Evolutionary conservation across 2,797 vertebrate genomes (phyloP), one percentile per base, ranked within the genome.

Genomic region (Mus minutoides): DNA sequence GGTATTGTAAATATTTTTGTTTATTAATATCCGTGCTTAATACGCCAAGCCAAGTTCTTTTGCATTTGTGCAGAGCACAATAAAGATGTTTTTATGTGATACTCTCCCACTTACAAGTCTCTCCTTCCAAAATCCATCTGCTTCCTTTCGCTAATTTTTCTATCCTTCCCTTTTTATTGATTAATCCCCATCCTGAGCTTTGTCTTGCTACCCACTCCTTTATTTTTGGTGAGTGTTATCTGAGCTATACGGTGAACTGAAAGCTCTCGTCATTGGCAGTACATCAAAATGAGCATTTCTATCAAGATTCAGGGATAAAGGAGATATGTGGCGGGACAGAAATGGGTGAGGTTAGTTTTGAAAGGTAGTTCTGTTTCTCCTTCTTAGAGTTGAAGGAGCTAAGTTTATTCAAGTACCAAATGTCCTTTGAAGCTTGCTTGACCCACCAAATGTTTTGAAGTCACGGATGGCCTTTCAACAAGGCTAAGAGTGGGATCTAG

Each of bases 1-100:
- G 98, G 99, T 99, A 98, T 92, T 60, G 40, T 96, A 43, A 34
- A 86, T 92, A 90, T 89, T 73, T 58, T 34, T 11, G 77, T 76
- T 14, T 90, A 56, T 91, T 92, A 87, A 34, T 96, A 62, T 73
- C 40, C 89, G 13, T 69, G 77, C 56, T 43, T 95, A 92, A 91
- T 3, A 64, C 88, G 79, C 88, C 67, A 54, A 94, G n/a, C 43
- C 76, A 87, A 85, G 12, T 67, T 34, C 7, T 34, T 31, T 43
- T 60, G 29, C 11, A 1, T 46, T 9, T 76, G 17, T 14, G 4
- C 67, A 34, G 22, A 54, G 31, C 37, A 46, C n/a, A 92, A 49
- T 91, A 14, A 76, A 92, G 52, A 52, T 80, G 58, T 93, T 95
- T 94, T 16, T 91, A 82, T 90, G 43, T 88, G 84, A 43, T 95